Base-by-base conservation (phyloP, 2,113 vertebrate genomes). In the Lethenteron camtschaticum region DNA sequence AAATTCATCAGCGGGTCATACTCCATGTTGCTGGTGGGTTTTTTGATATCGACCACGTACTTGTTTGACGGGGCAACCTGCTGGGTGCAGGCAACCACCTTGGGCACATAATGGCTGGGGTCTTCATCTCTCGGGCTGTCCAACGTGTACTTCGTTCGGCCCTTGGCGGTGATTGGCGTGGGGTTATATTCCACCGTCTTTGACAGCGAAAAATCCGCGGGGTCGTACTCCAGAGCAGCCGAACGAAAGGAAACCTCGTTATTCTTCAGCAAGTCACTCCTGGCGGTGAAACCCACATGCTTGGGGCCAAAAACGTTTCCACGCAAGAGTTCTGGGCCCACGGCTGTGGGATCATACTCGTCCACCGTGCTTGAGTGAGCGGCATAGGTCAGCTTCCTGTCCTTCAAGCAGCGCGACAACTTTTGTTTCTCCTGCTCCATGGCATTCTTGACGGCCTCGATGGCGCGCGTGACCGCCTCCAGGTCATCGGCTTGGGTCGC, bases 1-100 rank as follows among this genome's bases (percentile, higher is more conserved):
- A 66, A 66, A 79, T 99, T 99, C 9, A 87, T 90, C 13, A 99
- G 82, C 0, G 94, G 94, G 71, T 99, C 94, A 0, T 99, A 99
- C 70, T 99, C 94, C 79, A 97, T 79, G 75, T 97, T 90, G 0
- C 90, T 95, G 11, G 82, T 81, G 1, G 94, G 94, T 73, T 77
- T 89, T 1, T 84, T 88, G 74, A 83, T 84, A 72, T 97, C 92
- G 13, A 99, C 74, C 3, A 87, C 90, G 0, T 97, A 99, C 75
- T 99, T 99, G 72, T 79, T 77, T 68, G 70, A 77, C 79, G 72
- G 77, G 70, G 68, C 76, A 74, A 77, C 80, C 84, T 77, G 75
- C 81, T 5, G 12, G 76, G 74, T 77, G 78, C n/a, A 66, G 3
- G 76, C 75, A 55, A 89, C 75, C 1, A 81, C 79, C 10, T 87